A percentile compares a stretch with the other conserved stretches of the same genome.
phyloP scores from a whole-genome alignment of 2,888 invertebrate species.

The Onchidella celtica region DNA sequence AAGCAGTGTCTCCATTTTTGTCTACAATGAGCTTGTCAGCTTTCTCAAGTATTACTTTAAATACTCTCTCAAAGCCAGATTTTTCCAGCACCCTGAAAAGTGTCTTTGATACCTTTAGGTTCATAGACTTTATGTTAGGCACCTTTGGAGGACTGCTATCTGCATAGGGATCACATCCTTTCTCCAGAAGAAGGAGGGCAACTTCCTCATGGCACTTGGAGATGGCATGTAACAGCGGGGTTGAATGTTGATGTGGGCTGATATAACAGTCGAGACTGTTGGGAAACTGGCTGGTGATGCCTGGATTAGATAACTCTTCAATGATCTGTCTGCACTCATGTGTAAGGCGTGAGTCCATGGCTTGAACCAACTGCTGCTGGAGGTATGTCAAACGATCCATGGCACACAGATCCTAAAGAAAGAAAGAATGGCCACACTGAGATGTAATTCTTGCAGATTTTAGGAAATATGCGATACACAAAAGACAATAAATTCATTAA shows the following conservation, averaged over 20 bases:
- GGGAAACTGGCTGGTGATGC: background rate
- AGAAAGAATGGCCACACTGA: background rate
- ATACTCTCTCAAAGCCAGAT: conserved; percentile 37
- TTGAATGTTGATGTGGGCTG: conserved; percentile 22
- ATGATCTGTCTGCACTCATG: conserved; percentile 19
- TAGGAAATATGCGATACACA: too few species aligned
- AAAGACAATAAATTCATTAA: too few species aligned
- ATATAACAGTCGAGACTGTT: conserved; percentile 35
- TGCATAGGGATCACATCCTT: conserved; percentile 36
- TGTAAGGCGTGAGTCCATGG: conserved; percentile 21
- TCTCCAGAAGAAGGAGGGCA: conserved; percentile 23
- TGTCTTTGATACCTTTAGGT: conserved; percentile 12
- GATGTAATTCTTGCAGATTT: too few species aligned
- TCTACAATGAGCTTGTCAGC: conserved; percentile 36
- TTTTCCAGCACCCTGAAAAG: conserved; percentile 30
- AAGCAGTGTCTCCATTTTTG: conserved; percentile 37
- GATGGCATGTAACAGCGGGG: conserved; percentile 33
- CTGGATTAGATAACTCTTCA: conserved; percentile 11
- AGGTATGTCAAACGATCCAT: background rate
- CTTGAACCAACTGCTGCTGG: conserved; percentile 18
- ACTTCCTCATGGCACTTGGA: conserved; percentile 29
- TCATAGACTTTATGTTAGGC: conserved; percentile 7
- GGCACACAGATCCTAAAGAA: background rate
- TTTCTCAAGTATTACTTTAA: conserved; percentile 26
- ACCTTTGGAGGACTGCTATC: background rate